Percentiles rank a stretch among this genome's conserved stretches.
These are phyloP conservation scores for Prolemur simus DNA, from an alignment of 2,113 vertebrate species.

Conservation along the genomic window DNA sequence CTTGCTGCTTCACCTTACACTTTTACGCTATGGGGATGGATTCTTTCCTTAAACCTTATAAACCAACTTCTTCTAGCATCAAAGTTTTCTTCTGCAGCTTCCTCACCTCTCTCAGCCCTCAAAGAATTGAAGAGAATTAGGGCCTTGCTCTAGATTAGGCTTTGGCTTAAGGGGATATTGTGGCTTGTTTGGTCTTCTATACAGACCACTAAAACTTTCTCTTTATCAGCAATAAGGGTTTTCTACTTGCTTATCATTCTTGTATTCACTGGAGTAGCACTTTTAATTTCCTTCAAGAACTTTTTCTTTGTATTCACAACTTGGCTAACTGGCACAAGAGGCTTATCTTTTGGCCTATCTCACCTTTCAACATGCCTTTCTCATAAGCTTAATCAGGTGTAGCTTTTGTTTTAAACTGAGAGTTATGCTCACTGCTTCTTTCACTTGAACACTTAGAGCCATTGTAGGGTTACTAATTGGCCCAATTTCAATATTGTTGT, in stretches of 20 bases:
- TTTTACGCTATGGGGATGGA: background rate
- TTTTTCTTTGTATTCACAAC: background rate
- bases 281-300: background rate
- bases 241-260: background rate
- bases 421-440: background rate
- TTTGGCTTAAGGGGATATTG: background rate
- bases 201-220: background rate
- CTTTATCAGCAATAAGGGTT: background rate
- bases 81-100: background rate
- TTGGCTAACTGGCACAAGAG: background rate
- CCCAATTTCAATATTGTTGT: background rate
- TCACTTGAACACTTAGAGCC: background rate
- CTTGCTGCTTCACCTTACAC: background rate
- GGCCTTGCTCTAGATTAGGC: background rate
- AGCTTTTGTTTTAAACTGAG: background rate
- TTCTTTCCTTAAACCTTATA: background rate
- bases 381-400: background rate
- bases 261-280: background rate
- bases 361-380: background rate
- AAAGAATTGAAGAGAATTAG: background rate
- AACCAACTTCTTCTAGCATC: background rate
- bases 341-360: background rate
- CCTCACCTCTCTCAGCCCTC: too few species aligned
- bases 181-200: background rate
- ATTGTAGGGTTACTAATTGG: background rate